Evolutionary conservation across 23 tunicate species (phyloP), one percentile per base, ranked within the genome.

Genomic region (Pegea sp.): DNA sequence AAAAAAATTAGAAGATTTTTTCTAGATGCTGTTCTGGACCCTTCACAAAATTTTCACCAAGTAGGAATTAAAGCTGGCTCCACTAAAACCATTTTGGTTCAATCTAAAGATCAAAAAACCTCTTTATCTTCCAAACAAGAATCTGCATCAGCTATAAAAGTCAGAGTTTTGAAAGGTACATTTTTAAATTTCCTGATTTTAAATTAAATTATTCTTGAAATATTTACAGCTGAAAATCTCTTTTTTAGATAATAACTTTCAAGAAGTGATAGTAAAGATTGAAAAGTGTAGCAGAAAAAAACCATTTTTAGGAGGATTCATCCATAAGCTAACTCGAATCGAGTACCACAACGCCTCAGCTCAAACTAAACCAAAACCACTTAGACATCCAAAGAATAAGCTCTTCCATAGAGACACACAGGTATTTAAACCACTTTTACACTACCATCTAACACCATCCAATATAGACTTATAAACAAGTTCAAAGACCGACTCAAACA

Each of bases 231-330:
- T n/a, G n/a, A n/a, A n/a, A n/a, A n/a, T n/a, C n/a, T n/a, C n/a
- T n/a, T n/a, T n/a, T n/a, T n/a, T n/a, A n/a, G n/a, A 75, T 49
- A 66, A 75, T 44, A 68, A 70, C 44, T 44, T 54, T 32, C 52
- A 55, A 46, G 75, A 61, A 18, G 69, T 81, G 2, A 63, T 61
- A 7, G 87, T 91, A 16, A 84, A 72, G 23, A 91, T 91, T 27
- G 69, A 70, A n/a, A 33, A 64, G 7, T 32, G 27, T 7, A 46
- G 24, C 8, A 53, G 57, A 20, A 72, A 52, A 28, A 91, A 91
- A 59, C 65, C 81, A 0, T 91, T 69, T 34, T 62, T 91, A 24
- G 99, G 99, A 18, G 99, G 99, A 1, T 91, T 52, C 33, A 48
- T 77, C 24, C 84, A 91, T 53, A 91, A 73, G 68, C 22, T 91